A percentile compares a stretch with the other conserved stretches of the same genome.
Evolutionary conservation across 2,888 invertebrate genomes (phyloP).

Genomic region (Sphecodes monilicornis): DNA sequence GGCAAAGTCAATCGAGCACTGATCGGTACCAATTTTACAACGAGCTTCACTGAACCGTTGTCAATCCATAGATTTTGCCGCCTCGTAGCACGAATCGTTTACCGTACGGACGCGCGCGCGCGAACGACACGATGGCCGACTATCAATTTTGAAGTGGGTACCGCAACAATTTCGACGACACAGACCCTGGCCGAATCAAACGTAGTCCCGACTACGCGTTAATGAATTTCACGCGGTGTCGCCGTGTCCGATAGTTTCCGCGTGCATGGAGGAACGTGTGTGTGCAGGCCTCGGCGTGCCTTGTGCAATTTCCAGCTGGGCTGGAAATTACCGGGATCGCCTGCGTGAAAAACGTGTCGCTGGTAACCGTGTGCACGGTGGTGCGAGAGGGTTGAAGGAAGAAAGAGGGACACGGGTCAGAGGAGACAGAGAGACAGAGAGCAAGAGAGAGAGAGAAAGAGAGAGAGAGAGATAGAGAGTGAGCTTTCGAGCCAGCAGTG

Average conservation of each 20-base stretch:
- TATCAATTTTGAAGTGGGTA: slow-evolving; percentile 34
- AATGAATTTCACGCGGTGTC: slow-evolving; percentile 53
- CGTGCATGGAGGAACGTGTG: no score
- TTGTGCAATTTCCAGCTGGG: slow-evolving; percentile 20
- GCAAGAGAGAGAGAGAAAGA: not conserved
- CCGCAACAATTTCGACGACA: slow-evolving; percentile 41
- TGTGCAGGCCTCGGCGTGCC: not conserved
- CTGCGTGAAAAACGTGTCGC: slow-evolving; percentile 7
- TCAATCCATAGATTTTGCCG: not conserved
- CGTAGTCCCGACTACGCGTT: slow-evolving; percentile 19
- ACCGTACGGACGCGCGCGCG: not conserved
- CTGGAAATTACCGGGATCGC: slow-evolving; percentile 20
- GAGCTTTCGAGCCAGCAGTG: not conserved
- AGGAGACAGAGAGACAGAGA: not conserved
- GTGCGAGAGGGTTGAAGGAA: not conserved
- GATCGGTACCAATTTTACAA: not conserved
- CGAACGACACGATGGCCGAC: not conserved
- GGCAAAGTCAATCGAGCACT: not conserved
- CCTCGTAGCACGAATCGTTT: not conserved
- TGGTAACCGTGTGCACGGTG: not conserved
- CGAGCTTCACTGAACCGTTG: not conserved
- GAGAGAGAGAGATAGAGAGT: not conserved
- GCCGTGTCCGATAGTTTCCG: slow-evolving; percentile 22
- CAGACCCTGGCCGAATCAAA: slow-evolving; percentile 18
- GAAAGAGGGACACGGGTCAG: not conserved